Percentiles rank a stretch among this genome's conserved stretches.
These are phyloP conservation scores for Nipponacmea schrenckii DNA, from an alignment of 2,888 invertebrate genomes.

Conservation along the genomic window DNA sequence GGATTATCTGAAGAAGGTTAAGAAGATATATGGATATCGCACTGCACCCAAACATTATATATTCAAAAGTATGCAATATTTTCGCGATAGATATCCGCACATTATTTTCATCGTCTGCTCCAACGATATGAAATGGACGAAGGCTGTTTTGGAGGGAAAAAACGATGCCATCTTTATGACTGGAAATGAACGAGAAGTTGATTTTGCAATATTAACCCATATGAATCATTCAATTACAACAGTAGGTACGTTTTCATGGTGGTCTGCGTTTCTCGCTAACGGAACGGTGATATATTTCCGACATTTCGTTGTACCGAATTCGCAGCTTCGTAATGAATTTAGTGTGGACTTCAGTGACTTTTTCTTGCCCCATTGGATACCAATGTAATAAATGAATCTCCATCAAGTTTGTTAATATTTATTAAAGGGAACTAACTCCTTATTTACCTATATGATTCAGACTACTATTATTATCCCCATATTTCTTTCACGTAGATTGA, in stretches of 20 bases:
- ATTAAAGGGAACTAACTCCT: too few relatives aligned
- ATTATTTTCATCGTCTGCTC: neutral
- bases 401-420: too few relatives aligned
- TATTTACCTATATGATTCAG: too few relatives aligned
- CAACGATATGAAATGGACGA: neutral
- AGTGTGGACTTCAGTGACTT: neutral
- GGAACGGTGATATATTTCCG: neutral
- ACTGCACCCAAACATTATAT: neutral
- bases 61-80: constrained; percentile 3
- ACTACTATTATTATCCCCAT: too few relatives aligned
- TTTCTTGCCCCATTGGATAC: neutral
- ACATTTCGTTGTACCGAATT: neutral
- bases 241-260: neutral
- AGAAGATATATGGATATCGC: neutral
- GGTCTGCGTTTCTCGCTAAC: constrained; percentile 1
- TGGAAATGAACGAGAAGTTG: neutral
- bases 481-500: too few relatives aligned
- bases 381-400: neutral
- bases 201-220: neutral
- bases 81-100: neutral
- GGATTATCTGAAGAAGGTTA: neutral
- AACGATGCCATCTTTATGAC: neutral
- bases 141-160: neutral
- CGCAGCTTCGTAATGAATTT: neutral
- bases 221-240: neutral